Base-by-base conservation (phyloP, 1,140 invertebrate species). In the Drosophila hydei region DNA sequence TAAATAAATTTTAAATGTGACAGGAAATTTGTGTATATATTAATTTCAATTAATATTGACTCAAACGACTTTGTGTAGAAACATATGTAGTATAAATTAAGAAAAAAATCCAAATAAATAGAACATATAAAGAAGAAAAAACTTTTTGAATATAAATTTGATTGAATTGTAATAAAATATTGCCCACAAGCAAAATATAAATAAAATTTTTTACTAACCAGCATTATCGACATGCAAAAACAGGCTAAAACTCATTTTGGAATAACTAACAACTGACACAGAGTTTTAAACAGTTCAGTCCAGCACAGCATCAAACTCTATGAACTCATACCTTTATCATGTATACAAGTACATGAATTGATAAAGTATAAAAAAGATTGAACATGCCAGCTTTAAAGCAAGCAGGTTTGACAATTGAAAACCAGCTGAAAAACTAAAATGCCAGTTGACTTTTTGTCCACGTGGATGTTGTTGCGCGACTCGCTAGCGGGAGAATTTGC, bases 391-490 rank as follows among this genome's bases (percentile, higher is more conserved):
- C 61, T 52, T 62, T 42, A 65, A 52, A 63, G 58, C 59, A 19
- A 71, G 68, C 36, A 25, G 61, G 62, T 63, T 42, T 43, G 55
- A 70, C 74, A 47, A 64, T 70, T 85, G 79, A 77, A 85, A 77
- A 21, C 36, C 21, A 27, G 21, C 45, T 58, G 60, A 30, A 70
- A 47, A 27, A 36, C 72, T 67, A 68, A 75, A 85, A 77, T 62
- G 48, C 42, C 77, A 67, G 48, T 70, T 72, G 71, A 85, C 81
- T 81, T 85, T 80, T 62, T 85, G 73, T 67, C 70, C 56, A 54
- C 47, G 62, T 59, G 52, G 58, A 11, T 55, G 68, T 42, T 67
- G 56, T 18, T 38, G 55, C 54, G 30, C 71, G 61, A 58, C 71
- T 61, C 70, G 71, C 65, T 64, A 54, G 45, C 60, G 55, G 56